Conservation (phyloP, 2,113 vertebrate species). For the Ceyx melanurus region DNA sequence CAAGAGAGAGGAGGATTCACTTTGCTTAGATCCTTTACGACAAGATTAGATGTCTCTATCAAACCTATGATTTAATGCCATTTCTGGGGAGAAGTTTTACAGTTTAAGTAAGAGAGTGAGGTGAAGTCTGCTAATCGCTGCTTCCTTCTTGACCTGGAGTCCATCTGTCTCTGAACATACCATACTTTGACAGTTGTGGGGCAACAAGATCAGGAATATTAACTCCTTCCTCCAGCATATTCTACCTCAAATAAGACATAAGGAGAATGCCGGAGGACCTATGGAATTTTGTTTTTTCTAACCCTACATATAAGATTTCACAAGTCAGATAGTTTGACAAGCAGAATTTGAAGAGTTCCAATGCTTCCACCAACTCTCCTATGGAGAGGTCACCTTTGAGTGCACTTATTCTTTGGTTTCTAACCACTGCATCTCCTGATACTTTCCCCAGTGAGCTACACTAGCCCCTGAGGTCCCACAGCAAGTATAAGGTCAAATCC, state of each 20-base stretch:
- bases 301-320: background rate
- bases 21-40: conserved; percentile 16
- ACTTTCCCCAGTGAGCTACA: background rate
- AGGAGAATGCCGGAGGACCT: background rate
- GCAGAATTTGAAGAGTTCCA: background rate
- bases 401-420: background rate
- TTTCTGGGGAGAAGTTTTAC: conserved; percentile 33
- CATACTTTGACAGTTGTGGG: background rate
- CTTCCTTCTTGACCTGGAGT: background rate
- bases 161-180: background rate
- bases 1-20: conserved; percentile 48
- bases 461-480: background rate
- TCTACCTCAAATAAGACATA: background rate
- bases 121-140: background rate
- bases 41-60: conserved; percentile 43
- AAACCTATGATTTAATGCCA: conserved; percentile 38
- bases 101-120: background rate
- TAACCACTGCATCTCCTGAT: background rate
- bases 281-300: background rate
- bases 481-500: conserved; percentile 8
- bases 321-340: background rate
- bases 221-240: background rate
- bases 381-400: background rate
- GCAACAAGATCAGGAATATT: background rate
- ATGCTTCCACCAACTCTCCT: background rate